Evolutionary conservation across 1,140 invertebrate genomes (phyloP).

Genomic region (Episyrphus balteatus): DNA sequence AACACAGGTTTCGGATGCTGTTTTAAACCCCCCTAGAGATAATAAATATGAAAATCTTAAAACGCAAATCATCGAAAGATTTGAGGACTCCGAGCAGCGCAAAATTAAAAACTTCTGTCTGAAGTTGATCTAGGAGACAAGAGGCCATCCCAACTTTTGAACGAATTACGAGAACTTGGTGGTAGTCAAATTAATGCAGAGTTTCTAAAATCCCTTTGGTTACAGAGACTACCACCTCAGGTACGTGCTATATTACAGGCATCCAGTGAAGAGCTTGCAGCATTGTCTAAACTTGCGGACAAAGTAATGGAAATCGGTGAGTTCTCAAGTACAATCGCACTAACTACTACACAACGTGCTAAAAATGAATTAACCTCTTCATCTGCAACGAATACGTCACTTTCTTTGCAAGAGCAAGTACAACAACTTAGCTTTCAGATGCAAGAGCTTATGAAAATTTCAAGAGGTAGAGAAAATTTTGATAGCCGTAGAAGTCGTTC

Average conservation of each 20-base stretch:
- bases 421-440: no score
- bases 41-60: not conserved
- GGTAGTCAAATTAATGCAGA: constrained; percentile 5
- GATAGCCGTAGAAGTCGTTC: no score
- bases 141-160: constrained; percentile 13
- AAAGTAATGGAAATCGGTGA: constrained; percentile 8
- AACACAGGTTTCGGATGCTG: constrained; percentile 4
- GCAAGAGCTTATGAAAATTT: no score
- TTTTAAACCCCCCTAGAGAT: constrained; percentile 8
- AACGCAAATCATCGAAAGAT: not conserved
- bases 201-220: constrained; percentile 11
- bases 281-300: constrained; percentile 4
- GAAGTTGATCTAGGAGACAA: constrained; percentile 8
- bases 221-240: constrained; percentile 4
- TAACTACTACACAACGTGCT: no score
- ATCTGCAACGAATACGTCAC: no score
- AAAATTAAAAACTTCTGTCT: not conserved
- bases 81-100: not conserved
- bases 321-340: no score
- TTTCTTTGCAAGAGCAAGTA: no score
- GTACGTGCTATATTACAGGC: constrained; percentile 3
- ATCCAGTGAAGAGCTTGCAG: not conserved
- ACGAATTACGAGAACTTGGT: constrained; percentile 11
- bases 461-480: no score
- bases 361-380: no score